Percentiles rank a stretch among this genome's conserved stretches.
phyloP scores from a whole-genome alignment of 53 echinoderm and acorn worm species.

The Echinarachnius parma region DNA sequence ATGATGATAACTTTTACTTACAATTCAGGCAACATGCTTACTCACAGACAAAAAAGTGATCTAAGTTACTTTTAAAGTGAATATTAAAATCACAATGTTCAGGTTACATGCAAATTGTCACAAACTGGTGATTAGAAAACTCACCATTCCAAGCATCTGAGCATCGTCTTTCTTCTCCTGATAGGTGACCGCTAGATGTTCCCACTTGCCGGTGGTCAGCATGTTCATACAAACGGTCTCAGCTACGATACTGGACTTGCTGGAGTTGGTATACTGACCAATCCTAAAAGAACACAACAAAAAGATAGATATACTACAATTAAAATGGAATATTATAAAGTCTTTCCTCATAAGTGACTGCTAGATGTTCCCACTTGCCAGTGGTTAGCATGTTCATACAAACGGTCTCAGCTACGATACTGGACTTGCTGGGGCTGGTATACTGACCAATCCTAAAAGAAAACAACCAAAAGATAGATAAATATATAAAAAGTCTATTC shows the following conservation, averaged over 20 bases:
- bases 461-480: too few relatives aligned
- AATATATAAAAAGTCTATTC: too few relatives aligned
- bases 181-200: conserved; percentile 71
- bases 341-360: conserved; percentile 75
- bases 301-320: too few relatives aligned
- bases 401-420: conserved; percentile 46
- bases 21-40: too few relatives aligned
- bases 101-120: too few relatives aligned
- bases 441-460: conserved; percentile 18
- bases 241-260: conserved; percentile 14
- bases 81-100: too few relatives aligned
- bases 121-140: too few relatives aligned
- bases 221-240: conserved; percentile 63
- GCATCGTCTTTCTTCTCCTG: conserved; percentile 65
- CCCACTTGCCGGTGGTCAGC: conserved; percentile 67
- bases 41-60: too few relatives aligned
- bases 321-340: too few relatives aligned
- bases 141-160: conserved; percentile 63
- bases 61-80: too few relatives aligned
- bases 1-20: too few relatives aligned
- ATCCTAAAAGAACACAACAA: too few relatives aligned
- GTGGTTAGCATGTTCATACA: conserved; percentile 59
- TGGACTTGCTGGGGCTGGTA: not conserved
- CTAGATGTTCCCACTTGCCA: conserved; percentile 78
- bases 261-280: not conserved